Base-by-base conservation (phyloP, 2,797 vertebrate genomes). In the Sebastolobus altivelis region DNA sequence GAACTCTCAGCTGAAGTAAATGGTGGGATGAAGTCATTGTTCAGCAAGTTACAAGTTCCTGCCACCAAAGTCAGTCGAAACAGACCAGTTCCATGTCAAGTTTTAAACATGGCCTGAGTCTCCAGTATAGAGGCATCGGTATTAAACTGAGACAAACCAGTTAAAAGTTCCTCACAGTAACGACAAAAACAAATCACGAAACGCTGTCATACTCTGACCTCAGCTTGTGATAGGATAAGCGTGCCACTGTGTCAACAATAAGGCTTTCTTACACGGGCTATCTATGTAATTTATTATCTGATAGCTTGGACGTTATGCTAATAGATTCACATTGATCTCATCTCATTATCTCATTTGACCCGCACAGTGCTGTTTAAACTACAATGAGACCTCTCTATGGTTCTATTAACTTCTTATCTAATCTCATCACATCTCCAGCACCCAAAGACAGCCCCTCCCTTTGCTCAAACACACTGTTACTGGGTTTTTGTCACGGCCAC, bases 341-440 rank as follows among this genome's bases (percentile, higher is more conserved):
- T 5, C 49, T 52, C 49, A n/a, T 7, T 70, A 40, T 73, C 65
- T 65, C 9, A 62, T 58, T 49, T 74, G 65, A 60, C 61, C 65
- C 20, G 20, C 18, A 37, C 11, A 52, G 16, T 54, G 60, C 72
- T 70, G 65, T 80, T 61, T 59, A 43, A 79, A 70, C 67, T 55
- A 56, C 72, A 67, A 61, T 40, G 31, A 77, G 71, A n/a, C 27
- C 40, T 46, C 22, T 62, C 37, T 65, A 40, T 46, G 29, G 52
- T 80, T 81, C 65, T 68, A 46, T 86, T 77, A 61, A 33, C 61
- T 54, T 67, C 54, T 68, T 52, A 75, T 83, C 80, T 90, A 60
- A 82, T 87, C 82, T 71, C 49, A 5, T 5, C 62, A 62, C 37
- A 58, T 82, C 71, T 77, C 9, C 59, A 58, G 54, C 8, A 1